Evolutionary conservation across 2,888 invertebrate genomes (phyloP), one percentile per base, ranked within the genome.

Genomic region (Galeopsomyia nigrocyanea): DNA sequence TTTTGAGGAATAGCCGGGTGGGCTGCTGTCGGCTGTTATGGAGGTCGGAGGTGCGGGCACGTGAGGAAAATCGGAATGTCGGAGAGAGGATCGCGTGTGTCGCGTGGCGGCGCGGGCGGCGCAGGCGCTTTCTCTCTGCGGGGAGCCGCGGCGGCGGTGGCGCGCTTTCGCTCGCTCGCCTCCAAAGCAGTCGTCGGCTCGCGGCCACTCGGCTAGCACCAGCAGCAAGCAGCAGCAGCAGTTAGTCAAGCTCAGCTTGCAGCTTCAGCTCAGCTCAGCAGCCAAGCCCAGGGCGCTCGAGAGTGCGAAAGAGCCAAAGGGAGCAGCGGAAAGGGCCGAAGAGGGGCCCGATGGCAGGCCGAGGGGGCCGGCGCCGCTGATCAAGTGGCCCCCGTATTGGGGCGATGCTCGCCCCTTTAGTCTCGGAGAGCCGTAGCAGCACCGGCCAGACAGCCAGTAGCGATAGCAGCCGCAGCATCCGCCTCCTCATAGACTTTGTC

Each of bases 391-490:
- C 53, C 57, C 66, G 66, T 26, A 5, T 10, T 39, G 61, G 55
- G 72, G 63, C 62, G 68, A 72, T 68, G 72, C 67, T 51, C 47
- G 50, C 39, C 55, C 66, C 53, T 39, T n/a, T n/a, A n/a, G 19
- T 39, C 53, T 14, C 39, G 53, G 19, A 10, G 53, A 21, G 22
- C 17, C 26, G 62, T 9, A 22, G 26, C 26, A 13, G 21, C 49
- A 14, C 63, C 17, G 31, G 13, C 17, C 16, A 9, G 26, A 22
- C 21, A 3, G 26, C 47, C 51, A 26, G 47, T 3, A 19, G 31
- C 7, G 16, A 16, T 21, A 14, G 16, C 39, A 49, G 17, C 26
- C 50, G 26, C 21, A 14, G 13, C 10, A 39, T 13, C 39, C 39
- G 7, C n/a, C 1, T 26, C 16, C 0, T 10, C 49, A n/a, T n/a